Conservation (phyloP, 2,113 vertebrate species). For the Oncorhynchus masou region DNA sequence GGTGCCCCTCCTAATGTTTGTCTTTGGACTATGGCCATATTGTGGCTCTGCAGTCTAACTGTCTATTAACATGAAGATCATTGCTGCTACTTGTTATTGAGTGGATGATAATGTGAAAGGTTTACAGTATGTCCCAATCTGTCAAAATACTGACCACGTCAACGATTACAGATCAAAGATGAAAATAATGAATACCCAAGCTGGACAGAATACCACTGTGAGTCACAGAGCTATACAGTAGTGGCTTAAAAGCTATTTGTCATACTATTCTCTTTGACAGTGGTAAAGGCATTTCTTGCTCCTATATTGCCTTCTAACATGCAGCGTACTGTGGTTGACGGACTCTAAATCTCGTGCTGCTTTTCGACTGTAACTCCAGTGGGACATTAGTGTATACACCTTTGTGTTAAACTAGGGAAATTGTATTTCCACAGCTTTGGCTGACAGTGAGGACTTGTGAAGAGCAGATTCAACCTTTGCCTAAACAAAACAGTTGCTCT, state of each 20-base stretch:
- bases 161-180: constrained; percentile 12
- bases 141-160: constrained; percentile 14
- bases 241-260: constrained; percentile 8
- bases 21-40: no score
- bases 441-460: no score
- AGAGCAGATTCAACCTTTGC: no score
- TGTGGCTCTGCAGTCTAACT: no score
- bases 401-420: no score
- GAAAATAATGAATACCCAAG: constrained; percentile 6
- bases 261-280: constrained; percentile 12
- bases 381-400: no score
- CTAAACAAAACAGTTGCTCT: no score
- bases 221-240: constrained; percentile 12
- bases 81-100: no score
- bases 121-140: not conserved
- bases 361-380: constrained; percentile 17
- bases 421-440: no score
- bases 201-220: constrained; percentile 11
- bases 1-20: no score
- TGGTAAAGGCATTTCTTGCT: constrained; percentile 1
- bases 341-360: constrained; percentile 6
- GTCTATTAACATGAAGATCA: no score
- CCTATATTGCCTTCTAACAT: constrained; percentile 14
- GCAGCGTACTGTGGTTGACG: constrained; percentile 12
- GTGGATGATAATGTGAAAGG: no score